Evolutionary conservation across 2,113 vertebrate species (phyloP), one percentile per base, ranked within the genome.

Genomic region (Cheirogaleus medius): DNA sequence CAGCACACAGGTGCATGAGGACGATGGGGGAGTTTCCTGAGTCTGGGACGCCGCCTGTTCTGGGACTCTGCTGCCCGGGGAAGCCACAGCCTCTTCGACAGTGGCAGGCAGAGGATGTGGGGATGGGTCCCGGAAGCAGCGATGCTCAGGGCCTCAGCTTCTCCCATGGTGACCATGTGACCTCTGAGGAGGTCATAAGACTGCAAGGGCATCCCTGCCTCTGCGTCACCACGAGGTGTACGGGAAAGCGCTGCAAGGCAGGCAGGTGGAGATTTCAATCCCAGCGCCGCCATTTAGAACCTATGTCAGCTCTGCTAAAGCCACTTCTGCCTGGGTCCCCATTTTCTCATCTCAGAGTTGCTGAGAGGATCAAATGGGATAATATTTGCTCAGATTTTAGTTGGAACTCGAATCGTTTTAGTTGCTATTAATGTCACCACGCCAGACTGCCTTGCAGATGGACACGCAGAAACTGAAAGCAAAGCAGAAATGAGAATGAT

Each of bases 1-100:
- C 39, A 34, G 0, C 3, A 17, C 0, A 0, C 27, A 29, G 6
- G 42, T 32, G 52, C 18, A 1, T 14, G 56, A 58, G 74, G 54
- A 71, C 0, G 0, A 8, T 11, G 8, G 34, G 18, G 44, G 39
- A 27, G 52, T 32, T 68, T 64, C 18, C 56, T 25, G 4, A 21
- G 69, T 42, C 29, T 23, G 32, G 52, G 49, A 42, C 60, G 4
- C 44, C 6, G 15, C 14, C 69, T 66, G 60, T 77, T 71, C 37
- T n/a, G 73, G 29, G 60, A 34, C 47, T 11, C 10, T 6, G 73
- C 73, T 74, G 25, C 54, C 42, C 49, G 3, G 63, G 8, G 47
- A 60, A 39, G 60, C 71, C 77, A 74, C 77, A 68, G 23, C 4
- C 58, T 73, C 32, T 85, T 63, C n/a, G 77, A 54, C 3, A 42